Conservation (phyloP, 2,888 invertebrate species). For the Mongoloraphidia duomilia region DNA sequence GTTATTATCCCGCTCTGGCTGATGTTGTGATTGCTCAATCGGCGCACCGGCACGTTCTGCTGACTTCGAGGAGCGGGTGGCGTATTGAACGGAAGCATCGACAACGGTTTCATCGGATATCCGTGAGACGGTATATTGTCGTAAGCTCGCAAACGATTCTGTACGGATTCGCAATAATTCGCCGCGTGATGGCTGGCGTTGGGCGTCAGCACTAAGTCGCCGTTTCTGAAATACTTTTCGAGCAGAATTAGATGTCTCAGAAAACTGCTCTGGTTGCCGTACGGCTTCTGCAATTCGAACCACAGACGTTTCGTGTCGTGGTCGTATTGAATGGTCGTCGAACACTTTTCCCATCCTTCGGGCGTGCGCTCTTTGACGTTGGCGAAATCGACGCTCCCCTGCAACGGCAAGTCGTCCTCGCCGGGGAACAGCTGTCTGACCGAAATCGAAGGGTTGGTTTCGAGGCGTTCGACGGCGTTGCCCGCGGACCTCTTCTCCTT, state of each 20-base stretch:
- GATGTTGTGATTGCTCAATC: conserved; percentile 4
- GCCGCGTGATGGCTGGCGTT: conserved; percentile 59
- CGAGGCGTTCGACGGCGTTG: conserved; percentile 47
- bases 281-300: conserved; percentile 72
- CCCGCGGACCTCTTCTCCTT: conserved; percentile 31
- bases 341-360: conserved; percentile 74
- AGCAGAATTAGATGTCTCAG: conserved; percentile 63
- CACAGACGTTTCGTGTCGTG: conserved; percentile 65
- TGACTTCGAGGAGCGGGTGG: neutral
- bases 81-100: conserved; percentile 25
- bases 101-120: conserved; percentile 23
- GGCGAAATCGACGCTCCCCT: conserved; percentile 60
- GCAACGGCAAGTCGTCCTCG: conserved; percentile 66
- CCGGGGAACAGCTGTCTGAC: conserved; percentile 69
- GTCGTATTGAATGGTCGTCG: conserved; percentile 66
- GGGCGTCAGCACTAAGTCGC: conserved; percentile 58
- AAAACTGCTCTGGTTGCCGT: conserved; percentile 78
- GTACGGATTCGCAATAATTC: conserved; percentile 67
- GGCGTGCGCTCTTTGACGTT: conserved; percentile 59
- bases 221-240: conserved; percentile 72
- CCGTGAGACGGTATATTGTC: conserved; percentile 40
- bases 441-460: conserved; percentile 68
- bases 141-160: conserved; percentile 61
- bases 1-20: conserved; percentile 21
- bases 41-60: neutral